Evolutionary conservation across 2,888 invertebrate species (phyloP).

Genomic region (Chymomyza fuscimana): DNA sequence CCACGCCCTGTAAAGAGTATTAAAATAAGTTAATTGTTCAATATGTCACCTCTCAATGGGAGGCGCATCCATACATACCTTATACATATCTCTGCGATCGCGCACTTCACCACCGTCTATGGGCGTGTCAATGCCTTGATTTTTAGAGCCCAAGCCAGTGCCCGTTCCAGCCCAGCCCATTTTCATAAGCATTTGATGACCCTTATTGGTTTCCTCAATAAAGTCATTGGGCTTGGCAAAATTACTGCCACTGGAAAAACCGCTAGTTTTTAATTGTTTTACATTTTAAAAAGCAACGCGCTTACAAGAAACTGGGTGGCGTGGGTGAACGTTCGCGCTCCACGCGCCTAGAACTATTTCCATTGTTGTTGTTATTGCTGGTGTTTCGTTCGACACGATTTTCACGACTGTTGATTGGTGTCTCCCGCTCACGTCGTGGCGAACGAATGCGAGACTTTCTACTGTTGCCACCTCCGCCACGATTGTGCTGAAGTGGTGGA

Average conservation of each 20-base stretch:
- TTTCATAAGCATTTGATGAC: constrained; percentile 97
- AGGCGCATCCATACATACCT: constrained; percentile 77
- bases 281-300: constrained; percentile 62
- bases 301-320: constrained; percentile 90
- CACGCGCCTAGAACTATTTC: constrained; percentile 70
- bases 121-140: constrained; percentile 97
- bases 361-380: constrained; percentile 69
- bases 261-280: constrained; percentile 1
- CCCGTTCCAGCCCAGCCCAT: constrained; percentile 98
- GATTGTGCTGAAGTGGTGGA: constrained; percentile 39
- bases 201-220: constrained; percentile 94
- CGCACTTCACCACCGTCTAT: constrained; percentile 94
- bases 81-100: constrained; percentile 95
- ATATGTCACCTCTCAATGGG: background rate
- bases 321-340: constrained; percentile 80
- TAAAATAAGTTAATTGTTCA: background rate
- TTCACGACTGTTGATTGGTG: constrained; percentile 59
- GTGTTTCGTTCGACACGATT: constrained; percentile 72
- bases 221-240: constrained; percentile 82
- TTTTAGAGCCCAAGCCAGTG: constrained; percentile 94
- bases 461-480: constrained; percentile 65
- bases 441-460: constrained; percentile 77
- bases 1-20: constrained; percentile 85
- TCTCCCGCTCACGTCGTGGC: constrained; percentile 75
- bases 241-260: constrained; percentile 72